Conservation (phyloP, 2,797 vertebrate genomes). For the Erethizon dorsatum region DNA sequence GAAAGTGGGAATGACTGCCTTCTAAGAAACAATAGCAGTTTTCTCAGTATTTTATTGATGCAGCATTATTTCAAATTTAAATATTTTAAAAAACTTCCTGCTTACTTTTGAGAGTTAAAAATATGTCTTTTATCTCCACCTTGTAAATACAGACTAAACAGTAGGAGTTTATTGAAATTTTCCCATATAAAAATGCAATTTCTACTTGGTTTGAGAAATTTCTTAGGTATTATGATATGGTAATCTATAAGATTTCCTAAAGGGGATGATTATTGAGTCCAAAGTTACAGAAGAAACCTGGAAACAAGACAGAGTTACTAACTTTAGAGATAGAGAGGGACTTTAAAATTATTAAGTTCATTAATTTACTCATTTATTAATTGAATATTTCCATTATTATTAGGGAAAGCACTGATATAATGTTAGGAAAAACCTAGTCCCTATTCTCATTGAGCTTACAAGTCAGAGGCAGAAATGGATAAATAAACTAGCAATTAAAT, state of each 20-base stretch:
- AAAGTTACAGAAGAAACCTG: slow-evolving; percentile 41
- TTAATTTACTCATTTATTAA: not conserved
- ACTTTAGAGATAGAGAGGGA: not conserved
- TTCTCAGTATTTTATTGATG: not conserved
- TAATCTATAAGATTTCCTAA: not conserved
- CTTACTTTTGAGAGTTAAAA: not conserved
- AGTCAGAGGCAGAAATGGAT: not conserved
- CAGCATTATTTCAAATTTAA: slow-evolving; percentile 18
- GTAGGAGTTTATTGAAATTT: not conserved
- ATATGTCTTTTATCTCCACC: not conserved
- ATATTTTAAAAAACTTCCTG: not conserved
- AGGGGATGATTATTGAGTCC: not conserved
- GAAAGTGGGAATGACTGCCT: not conserved
- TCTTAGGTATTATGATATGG: not conserved
- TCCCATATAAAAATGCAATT: not conserved
- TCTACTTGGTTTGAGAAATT: slow-evolving; percentile 4
- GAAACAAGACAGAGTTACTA: not conserved
- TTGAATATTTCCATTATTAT: not conserved
- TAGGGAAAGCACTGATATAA: not conserved
- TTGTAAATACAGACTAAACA: not conserved
- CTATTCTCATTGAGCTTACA: not conserved
- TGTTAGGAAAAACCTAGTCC: not conserved
- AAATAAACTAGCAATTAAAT: not conserved
- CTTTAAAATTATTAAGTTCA: not conserved
- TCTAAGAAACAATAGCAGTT: not conserved